Conservation (phyloP, 1,140 invertebrate species). For the Rhyzopertha dominica region DNA sequence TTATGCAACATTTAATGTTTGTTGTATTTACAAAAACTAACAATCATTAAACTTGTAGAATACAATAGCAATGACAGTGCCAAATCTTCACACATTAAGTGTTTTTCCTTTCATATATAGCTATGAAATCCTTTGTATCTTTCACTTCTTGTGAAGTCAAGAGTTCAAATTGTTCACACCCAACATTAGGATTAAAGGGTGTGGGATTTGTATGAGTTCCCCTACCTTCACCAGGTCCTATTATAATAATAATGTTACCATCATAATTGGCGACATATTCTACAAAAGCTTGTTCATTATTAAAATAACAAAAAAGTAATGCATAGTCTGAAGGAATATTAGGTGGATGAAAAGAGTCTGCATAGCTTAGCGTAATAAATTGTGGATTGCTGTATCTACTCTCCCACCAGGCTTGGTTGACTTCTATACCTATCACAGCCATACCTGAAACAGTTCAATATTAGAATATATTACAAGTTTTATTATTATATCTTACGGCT, state of each 20-base stretch:
- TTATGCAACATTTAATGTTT: too few relatives aligned
- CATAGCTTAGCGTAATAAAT: constrained; percentile 50
- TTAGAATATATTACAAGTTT: constrained; percentile 2
- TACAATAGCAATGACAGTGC: too few relatives aligned
- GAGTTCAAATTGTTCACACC: constrained; percentile 38
- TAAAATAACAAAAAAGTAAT: constrained; percentile 72
- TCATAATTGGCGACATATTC: constrained; percentile 58
- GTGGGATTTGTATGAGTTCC: constrained; percentile 62
- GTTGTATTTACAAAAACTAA: too few relatives aligned
- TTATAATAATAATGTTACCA: constrained; percentile 60
- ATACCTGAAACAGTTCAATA: constrained; percentile 41
- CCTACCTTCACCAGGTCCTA: constrained; percentile 60
- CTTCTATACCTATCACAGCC: constrained; percentile 52
- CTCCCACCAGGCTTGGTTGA: constrained; percentile 58
- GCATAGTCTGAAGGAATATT: constrained; percentile 51
- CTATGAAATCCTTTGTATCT: constrained; percentile 50
- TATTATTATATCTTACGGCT: constrained; percentile 39
- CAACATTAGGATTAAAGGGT: constrained; percentile 54
- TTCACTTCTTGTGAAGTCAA: constrained; percentile 39
- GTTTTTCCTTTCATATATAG: constrained; percentile 43
- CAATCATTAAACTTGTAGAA: too few relatives aligned
- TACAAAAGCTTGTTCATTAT: constrained; percentile 59
- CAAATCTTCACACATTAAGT: constrained; percentile 2
- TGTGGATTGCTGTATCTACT: constrained; percentile 53
- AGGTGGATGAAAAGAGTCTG: too few relatives aligned